Evolutionary conservation across 2,797 vertebrate genomes (phyloP).

Genomic region (Melanogrammus aeglefinus): DNA sequence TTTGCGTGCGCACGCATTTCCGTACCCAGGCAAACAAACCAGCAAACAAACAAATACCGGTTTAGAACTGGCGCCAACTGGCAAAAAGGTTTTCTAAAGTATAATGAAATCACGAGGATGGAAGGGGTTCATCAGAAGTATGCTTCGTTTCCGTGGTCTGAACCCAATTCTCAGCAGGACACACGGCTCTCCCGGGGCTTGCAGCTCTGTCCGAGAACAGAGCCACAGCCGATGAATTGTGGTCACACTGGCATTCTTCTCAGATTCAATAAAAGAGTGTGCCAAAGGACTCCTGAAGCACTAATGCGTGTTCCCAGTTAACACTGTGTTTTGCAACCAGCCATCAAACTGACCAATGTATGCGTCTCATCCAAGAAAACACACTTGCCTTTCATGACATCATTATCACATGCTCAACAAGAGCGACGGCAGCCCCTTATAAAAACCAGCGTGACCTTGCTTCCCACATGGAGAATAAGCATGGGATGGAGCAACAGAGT

Average conservation of each 20-base stretch:
- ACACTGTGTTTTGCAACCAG: conserved; percentile 33
- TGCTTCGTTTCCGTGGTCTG: background rate
- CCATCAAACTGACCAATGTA: conserved; percentile 46
- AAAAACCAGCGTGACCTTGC: conserved; percentile 30
- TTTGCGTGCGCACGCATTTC: background rate
- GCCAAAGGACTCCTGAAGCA: conserved; percentile 20
- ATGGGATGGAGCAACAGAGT: conserved; percentile 23
- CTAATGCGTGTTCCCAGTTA: conserved; percentile 33
- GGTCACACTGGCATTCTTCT: conserved; percentile 35
- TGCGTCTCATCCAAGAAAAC: conserved; percentile 41
- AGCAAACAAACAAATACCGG: background rate
- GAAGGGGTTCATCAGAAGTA: background rate
- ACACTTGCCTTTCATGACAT: conserved; percentile 52
- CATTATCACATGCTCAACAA: conserved; percentile 61
- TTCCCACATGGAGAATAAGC: conserved; percentile 26
- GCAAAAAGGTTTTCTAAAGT: too few species aligned
- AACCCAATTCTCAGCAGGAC: conserved; percentile 18
- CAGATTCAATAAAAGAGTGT: conserved; percentile 35
- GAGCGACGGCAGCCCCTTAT: conserved; percentile 44
- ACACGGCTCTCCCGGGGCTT: conserved; percentile 1
- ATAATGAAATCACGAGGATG: background rate
- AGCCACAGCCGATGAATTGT: conserved; percentile 32
- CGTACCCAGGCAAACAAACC: background rate
- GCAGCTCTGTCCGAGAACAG: conserved; percentile 23
- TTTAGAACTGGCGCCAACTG: background rate